A percentile compares a stretch with the other conserved stretches of the same genome.
phyloP scores from a whole-genome alignment of 2,888 invertebrate genomes.

The Cheilosia scutellata region DNA sequence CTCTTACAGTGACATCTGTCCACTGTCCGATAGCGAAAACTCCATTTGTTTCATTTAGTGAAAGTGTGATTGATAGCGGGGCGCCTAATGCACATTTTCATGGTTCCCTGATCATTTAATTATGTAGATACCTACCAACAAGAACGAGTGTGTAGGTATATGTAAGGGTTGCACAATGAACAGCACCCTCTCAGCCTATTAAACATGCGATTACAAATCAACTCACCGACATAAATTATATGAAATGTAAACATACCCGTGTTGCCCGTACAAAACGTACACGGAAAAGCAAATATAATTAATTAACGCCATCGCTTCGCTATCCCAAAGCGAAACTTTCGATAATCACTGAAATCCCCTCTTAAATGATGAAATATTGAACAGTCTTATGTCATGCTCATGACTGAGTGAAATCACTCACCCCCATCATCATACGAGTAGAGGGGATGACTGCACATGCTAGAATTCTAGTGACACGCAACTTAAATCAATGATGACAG shows the following conservation, averaged over 20 bases:
- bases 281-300: slow-evolving; percentile 56
- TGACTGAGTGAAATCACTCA: slow-evolving; percentile 64
- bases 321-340: slow-evolving; percentile 32
- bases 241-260: slow-evolving; percentile 51
- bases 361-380: slow-evolving; percentile 58
- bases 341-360: slow-evolving; percentile 36
- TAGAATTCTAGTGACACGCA: slow-evolving; percentile 48
- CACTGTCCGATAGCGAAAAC: background rate
- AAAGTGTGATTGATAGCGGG: slow-evolving; percentile 59
- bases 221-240: slow-evolving; percentile 29
- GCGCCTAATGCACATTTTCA: slow-evolving; percentile 55
- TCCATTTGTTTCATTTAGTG: slow-evolving; percentile 6
- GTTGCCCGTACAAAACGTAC: slow-evolving; percentile 14
- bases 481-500: slow-evolving; percentile 66
- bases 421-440: background rate
- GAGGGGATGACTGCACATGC: slow-evolving; percentile 12
- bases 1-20: slow-evolving; percentile 26
- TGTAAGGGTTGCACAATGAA: slow-evolving; percentile 29
- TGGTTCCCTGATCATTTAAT: slow-evolving; percentile 68
- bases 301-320: slow-evolving; percentile 40
- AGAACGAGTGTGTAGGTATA: slow-evolving; percentile 42
- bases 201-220: slow-evolving; percentile 51
- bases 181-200: slow-evolving; percentile 31
- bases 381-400: slow-evolving; percentile 32
- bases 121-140: slow-evolving; percentile 21